Base-by-base conservation (phyloP, 2,113 vertebrate genomes). In the Gasterosteus aculeatus region DNA sequence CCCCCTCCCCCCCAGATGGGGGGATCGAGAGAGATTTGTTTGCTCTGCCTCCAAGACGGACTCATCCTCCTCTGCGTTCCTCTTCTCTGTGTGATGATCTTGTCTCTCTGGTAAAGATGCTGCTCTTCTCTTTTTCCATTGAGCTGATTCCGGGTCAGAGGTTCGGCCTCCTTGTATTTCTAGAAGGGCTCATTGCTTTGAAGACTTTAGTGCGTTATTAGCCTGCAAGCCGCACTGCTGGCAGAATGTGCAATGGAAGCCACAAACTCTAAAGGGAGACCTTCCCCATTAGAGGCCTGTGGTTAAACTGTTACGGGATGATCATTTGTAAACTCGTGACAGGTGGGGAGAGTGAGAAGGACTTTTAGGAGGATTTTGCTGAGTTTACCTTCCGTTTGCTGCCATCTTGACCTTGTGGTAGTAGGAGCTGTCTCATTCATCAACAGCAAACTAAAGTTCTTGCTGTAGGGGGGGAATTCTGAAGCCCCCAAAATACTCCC, bases 301-400 rank as follows among this genome's bases (percentile, higher is more conserved):
- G 77, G 85, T 87, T 63, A 66, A 79, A 81, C 51, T 54, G 46
- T 78, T 69, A 67, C 60, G 1, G 42, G 79, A 15, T 7, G 41
- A 61, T 77, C 76, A 82, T 90, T 88, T 83, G 62, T 88, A 73
- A 88, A 70, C 18, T 71, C 58, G 19, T 86, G 85, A 88, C 86
- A 86, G 61, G 82, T 87, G 86, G 74, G 81, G 49, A 11, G 26
- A 77, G 46, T 54, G n/a, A 63, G 70, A 72, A 64, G 65, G 41
- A 72, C 74, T 26, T 73, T 53, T 41, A 18, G 22, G 51, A 60
- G 49, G 77, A 78, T 72, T 88, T 81, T 82, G 86, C 79, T 88
- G 82, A 85, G 69, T 31, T 84, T 86, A 78, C 79, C 69, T 87
- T 90, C 80, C 47, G 10, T 75, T 86, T 77, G 7, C 33, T 81